Base-by-base conservation (phyloP, 2,113 vertebrate genomes). In the Cephalopterus ornatus region DNA sequence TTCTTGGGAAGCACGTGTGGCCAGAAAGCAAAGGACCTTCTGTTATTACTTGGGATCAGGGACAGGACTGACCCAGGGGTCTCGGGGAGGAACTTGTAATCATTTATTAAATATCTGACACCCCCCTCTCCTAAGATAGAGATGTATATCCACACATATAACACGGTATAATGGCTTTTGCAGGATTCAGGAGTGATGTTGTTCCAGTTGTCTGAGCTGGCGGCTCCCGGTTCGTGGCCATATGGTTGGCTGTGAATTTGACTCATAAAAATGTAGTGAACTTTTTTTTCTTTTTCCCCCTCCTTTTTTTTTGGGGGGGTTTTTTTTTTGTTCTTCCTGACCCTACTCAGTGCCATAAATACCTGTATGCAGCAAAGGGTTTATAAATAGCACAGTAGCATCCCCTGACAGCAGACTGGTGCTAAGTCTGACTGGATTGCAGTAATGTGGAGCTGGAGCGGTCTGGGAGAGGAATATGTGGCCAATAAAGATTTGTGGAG, bases 311-410 rank as follows among this genome's bases (percentile, higher is more conserved):
- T 62, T 71, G n/a, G n/a, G n/a, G n/a, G n/a, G n/a, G n/a, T 87
- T 49, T 80, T 14, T 67, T 87, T 50, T 80, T 13, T 58, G 9
- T 97, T 97, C 84, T 96, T 95, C 92, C 93, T 87, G 90, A 94
- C 93, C 96, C 50, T 44, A 82, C 44, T 84, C 92, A 35, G 78
- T 88, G 88, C 96, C 97, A 95, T 97, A 97, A 98, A 98, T 98
- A 97, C 97, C 97, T 97, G 96, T 88, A 84, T 17, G 86, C 18
- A 97, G 95, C 83, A 88, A 68, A 82, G 62, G 79, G 84, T 96
- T 97, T 97, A 97, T 97, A 98, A 98, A 98, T 95, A 97, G 95
- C 96, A 82, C 86, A 49, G 93, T 92, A 90, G 96, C 96, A 96
- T 97, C 95, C 71, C 33, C 95, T 87, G 95, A 92, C 88, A 94